Base-by-base conservation (phyloP, 2,113 vertebrate species). In the Engystomops pustulosus region DNA sequence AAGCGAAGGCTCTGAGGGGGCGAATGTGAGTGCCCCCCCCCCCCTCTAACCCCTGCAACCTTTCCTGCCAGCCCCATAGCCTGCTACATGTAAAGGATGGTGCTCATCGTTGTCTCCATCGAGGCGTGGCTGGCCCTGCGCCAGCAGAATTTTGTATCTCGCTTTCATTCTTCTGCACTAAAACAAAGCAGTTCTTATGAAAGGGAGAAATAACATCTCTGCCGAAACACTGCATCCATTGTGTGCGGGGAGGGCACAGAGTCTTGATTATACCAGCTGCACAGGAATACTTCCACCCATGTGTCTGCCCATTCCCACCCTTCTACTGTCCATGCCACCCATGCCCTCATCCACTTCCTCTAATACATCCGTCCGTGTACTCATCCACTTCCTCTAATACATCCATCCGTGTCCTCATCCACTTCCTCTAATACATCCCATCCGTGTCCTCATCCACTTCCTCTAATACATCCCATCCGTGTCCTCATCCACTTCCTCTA, bases 1-100 rank as follows among this genome's bases (percentile, higher is more conserved):
- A 95, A 90, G 96, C 96, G 88, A 99, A 98, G 90, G 97, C 98
- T n/a, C 93, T 98, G 90, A 94, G 97, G 85, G 97, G 97, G 86
- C 95, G 97, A 62, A 97, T 98, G 98, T 99, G 92, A 97, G 98
- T 93, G 74, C 9, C 36, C 2, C 3, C 53, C 0, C 18, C 38
- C 68, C 17, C 17, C 5, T 30, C 36, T 38, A 20, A 41, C 20
- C 34, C 23, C 77, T 17, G 18, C 18, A 4, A 6, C 32, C 4
- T 44, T 14, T 14, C 20, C 12, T 18, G n/a, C 41, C 15, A 7
- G 0, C 30, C 34, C 25, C 44, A 14, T 3, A 2, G 38, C 65
- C 32, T 20, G 6, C 6, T 18, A n/a, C 68, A 10, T 18, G 6
- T 70, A 20, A 15, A 18, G 65, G 38, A 20, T 2, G 4, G 6